Base-by-base conservation (phyloP, 2,113 vertebrate species). In the Caracal caracal region DNA sequence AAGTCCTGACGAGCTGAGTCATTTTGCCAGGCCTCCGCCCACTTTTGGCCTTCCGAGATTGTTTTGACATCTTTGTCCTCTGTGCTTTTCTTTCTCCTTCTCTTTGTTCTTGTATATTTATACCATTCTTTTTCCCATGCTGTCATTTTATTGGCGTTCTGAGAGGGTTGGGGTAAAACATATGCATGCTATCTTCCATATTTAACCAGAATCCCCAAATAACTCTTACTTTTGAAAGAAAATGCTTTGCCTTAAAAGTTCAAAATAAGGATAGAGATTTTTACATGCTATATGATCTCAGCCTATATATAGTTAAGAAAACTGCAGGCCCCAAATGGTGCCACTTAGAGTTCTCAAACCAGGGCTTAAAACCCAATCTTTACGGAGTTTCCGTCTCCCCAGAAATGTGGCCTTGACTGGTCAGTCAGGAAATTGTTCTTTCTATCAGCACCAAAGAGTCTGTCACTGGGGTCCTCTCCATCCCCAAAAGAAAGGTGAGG, bases 211-310 rank as follows among this genome's bases (percentile, higher is more conserved):
- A 82, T 80, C 49, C 66, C 47, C 79, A 47, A 68, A 78, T 71
- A 94, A 93, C 89, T 95, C 81, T 87, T 70, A 66, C 33, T 87
- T 81, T 79, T 92, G 61, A 87, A 76, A 85, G 83, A 93, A 97
- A 83, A 81, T 19, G 30, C 28, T 95, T 94, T 92, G 40, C 49
- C 68, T 88, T 87, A 83, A 56, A 95, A 86, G 26, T 88, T 81
- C 8, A 28, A 22, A 91, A 63, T 35, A 79, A 76, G 47, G 43
- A 71, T 47, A 73, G 37, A 86, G 86, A 91, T 71, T 73, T 82
- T 82, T 75, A 47, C 49, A 56, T 83, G 33, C 37, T 66, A 6
- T 28, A 43, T 51, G 11, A 87, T 68, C 70, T 87, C 53, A 70
- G 51, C 43, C 28, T 78, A n/a, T 51, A 51, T 51, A 76, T 76